Base-by-base conservation (phyloP, 30 jellyfish, hydroid and myxozoan species). In the Mastigias papua region DNA sequence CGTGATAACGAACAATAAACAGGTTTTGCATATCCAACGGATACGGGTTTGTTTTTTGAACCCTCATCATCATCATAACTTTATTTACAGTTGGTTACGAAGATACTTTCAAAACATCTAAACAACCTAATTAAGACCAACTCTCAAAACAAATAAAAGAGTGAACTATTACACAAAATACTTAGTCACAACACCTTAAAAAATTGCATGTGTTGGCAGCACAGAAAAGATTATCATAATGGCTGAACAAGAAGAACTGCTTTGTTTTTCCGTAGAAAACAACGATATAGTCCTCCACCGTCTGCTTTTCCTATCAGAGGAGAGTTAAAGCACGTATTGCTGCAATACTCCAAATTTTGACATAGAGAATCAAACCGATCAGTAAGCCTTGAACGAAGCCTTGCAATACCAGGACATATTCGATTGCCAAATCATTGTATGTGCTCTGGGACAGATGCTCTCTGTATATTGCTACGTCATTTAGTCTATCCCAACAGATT, bases 401-500 rank as follows among this genome's bases (percentile, higher is more conserved):
- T 63, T 63, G 75, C 75, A 63, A 16, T 63, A 5, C 75, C 75
- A 13, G 75, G 22, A 9, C 48, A 63, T 19, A 63, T 63, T 63
- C 48, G 21, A 0, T 63, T 63, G 33, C 32, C 75, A 63, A 63
- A 63, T 63, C 34, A 31, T 63, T 63, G 75, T 17, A 63, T 63
- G 21, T 63, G 75, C 35, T 63, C 75, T 20, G 75, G 75, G 35
- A 63, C 75, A 63, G 75, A 63, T 63, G 75, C 75, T 15, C 75
- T 63, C 35, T 63, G 75, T 33, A 63, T 63, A 23, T 22, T 63
- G 34, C 75, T 63, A 10, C 75, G 75, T 33, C 75, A 31, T 23
- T 31, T 63, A 17, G 75, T 63, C 35, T 63, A 63, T 33, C 75
- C 75, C 7, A 63, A 63, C 33, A 16, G 33, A 20, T 33, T 63